These are phyloP conservation scores for Drosophila prostipennis DNA, from an alignment of 2,888 invertebrate genomes.

Conservation along the genomic window DNA sequence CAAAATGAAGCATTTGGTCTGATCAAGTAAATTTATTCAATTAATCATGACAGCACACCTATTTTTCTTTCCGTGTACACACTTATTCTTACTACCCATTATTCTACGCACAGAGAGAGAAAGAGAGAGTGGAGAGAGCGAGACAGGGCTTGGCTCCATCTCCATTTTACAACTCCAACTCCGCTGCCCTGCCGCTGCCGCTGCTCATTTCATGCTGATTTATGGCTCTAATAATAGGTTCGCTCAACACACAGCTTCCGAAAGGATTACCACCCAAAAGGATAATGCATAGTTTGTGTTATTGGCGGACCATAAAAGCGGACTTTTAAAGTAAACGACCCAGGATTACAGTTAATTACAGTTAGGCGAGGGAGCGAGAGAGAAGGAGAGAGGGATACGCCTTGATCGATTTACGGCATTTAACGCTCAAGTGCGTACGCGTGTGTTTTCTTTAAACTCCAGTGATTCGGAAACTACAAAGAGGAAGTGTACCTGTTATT, in stretches of 20 bases:
- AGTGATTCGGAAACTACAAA: constrained; percentile 37
- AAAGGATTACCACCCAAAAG: constrained; percentile 28
- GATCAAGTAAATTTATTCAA: not conserved
- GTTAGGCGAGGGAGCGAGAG: constrained; percentile 44
- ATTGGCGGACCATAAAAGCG: constrained; percentile 44
- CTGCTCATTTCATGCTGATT: constrained; percentile 83
- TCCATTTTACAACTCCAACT: constrained; percentile 53
- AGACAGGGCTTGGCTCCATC: constrained; percentile 43
- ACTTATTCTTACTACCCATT: constrained; percentile 39
- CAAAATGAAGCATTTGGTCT: too few relatives aligned
- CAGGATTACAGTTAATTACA: constrained; percentile 68
- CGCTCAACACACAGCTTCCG: constrained; percentile 67
- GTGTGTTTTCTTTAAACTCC: constrained; percentile 35
- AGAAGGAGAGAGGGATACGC: constrained; percentile 55
- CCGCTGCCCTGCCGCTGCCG: constrained; percentile 8
- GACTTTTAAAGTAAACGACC: constrained; percentile 69
- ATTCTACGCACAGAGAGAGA: constrained; percentile 64
- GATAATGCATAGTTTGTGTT: constrained; percentile 38
- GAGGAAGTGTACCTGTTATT: constrained; percentile 17
- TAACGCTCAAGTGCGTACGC: constrained; percentile 67
- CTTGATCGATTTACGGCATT: constrained; percentile 72
- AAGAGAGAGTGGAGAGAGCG: constrained; percentile 22
- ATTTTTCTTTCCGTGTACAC: constrained; percentile 1
- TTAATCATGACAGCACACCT: not conserved
- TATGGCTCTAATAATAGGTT: constrained; percentile 83